A percentile compares a stretch with the other conserved stretches of the same genome.
Conservation (phyloP, 2,113 vertebrate species). For the Odobenus rosmarus region DNA sequence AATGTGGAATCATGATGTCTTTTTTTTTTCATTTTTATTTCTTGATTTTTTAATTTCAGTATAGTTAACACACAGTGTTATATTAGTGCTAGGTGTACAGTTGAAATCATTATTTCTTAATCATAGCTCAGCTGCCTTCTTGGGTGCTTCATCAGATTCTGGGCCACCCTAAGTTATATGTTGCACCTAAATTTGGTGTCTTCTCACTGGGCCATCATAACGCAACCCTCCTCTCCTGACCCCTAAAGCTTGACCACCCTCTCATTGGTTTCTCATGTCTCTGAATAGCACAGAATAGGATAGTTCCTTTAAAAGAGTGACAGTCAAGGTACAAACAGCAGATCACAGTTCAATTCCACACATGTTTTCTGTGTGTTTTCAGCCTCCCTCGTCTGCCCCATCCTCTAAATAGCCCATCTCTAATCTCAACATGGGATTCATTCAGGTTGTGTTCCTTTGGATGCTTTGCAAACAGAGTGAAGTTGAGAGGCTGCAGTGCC, state of each 20-base stretch:
- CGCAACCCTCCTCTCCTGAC: not conserved
- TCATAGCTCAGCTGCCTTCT: not conserved
- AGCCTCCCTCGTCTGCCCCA: not conserved
- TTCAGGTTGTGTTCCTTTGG: not conserved
- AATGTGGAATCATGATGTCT: not conserved
- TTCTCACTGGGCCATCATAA: not conserved
- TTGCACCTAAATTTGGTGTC: not conserved
- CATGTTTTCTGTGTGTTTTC: not conserved
- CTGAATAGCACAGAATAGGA: not conserved
- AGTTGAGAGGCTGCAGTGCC: not conserved
- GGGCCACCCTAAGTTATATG: not conserved
- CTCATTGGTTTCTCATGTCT: not conserved
- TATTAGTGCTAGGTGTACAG: not conserved
- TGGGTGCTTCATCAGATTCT: not conserved
- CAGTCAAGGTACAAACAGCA: not conserved
- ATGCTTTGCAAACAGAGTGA: not conserved
- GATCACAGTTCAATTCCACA: not conserved
- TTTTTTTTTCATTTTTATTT: not conserved
- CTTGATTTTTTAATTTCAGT: not conserved
- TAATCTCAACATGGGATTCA: not conserved
- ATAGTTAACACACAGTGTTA: not conserved
- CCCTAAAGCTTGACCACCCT: not conserved
- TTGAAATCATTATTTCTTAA: not conserved
- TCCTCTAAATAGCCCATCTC: not conserved
- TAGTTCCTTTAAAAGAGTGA: not conserved